Percentiles rank a stretch among this genome's conserved stretches.
Evolutionary conservation across 2,888 invertebrate species (phyloP).

Genomic region (Hylaea fasciaria): DNA sequence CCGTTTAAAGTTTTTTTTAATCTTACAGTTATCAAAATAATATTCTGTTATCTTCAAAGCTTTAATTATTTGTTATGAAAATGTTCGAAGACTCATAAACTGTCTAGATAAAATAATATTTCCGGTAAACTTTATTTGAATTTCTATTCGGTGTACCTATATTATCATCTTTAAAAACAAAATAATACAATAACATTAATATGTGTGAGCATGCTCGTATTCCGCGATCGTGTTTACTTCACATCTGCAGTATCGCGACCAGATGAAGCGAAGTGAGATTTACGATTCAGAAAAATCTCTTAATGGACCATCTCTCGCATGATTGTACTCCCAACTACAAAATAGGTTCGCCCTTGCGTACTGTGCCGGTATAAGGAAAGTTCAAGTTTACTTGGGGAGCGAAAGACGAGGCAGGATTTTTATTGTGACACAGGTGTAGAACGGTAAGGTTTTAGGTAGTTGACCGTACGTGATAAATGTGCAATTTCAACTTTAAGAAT

Average conservation of each 20-base stretch:
- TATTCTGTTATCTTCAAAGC: no score
- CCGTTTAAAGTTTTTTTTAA: no score
- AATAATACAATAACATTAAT: no score
- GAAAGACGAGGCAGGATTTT: neutral
- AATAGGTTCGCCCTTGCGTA: slow-evolving; percentile 4
- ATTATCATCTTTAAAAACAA: no score
- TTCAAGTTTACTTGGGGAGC: neutral
- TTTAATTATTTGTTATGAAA: no score
- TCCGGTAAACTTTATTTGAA: no score
- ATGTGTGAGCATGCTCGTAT: slow-evolving; percentile 41
- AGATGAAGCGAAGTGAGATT: slow-evolving; percentile 83
- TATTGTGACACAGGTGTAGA: slow-evolving; percentile 15
- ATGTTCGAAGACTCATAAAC: no score
- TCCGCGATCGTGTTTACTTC: slow-evolving; percentile 66
- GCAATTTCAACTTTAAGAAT: slow-evolving; percentile 83
- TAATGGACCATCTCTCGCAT: slow-evolving; percentile 81
- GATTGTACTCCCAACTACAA: slow-evolving; percentile 39
- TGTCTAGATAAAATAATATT: no score
- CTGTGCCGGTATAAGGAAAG: slow-evolving; percentile 11
- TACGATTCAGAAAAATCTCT: slow-evolving; percentile 83
- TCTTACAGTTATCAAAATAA: no score
- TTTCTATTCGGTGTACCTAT: no score
- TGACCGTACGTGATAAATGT: slow-evolving; percentile 79
- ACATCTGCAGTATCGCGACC: slow-evolving; percentile 76
- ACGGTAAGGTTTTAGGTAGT: slow-evolving; percentile 20